phyloP scores from a whole-genome alignment of 2,797 vertebrate genomes.

The Phrynocephalus forsythii region DNA sequence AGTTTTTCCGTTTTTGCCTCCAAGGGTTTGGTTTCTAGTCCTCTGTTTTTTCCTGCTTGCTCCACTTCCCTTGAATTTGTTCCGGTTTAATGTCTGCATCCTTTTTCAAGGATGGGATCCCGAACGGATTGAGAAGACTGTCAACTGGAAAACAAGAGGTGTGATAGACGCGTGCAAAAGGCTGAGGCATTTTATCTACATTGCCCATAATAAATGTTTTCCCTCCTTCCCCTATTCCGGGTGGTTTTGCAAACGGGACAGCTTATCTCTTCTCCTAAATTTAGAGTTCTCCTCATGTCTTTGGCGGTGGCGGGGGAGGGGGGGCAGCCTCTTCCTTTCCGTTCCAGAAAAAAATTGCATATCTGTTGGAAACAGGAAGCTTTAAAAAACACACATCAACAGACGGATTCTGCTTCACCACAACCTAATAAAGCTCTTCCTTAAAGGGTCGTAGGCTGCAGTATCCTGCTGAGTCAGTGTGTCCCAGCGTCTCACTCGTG shows the following conservation, averaged over 20 bases:
- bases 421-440: constrained; percentile 65
- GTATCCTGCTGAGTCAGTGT: constrained; percentile 57
- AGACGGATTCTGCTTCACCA: constrained; percentile 51
- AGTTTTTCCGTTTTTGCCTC: no score
- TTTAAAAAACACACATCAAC: not conserved
- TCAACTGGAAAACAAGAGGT: no score
- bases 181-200: not conserved
- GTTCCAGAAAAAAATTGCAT: constrained; percentile 56
- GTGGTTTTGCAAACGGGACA: not conserved
- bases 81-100: no score
- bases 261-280: constrained; percentile 16
- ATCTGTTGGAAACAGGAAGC: constrained; percentile 75
- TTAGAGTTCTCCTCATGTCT: constrained; percentile 72
- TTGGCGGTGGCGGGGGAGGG: constrained; percentile 62
- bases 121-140: no score
- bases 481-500: no score
- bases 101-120: no score
- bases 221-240: no score
- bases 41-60: no score
- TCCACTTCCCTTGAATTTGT: no score
- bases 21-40: no score
- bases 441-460: constrained; percentile 67
- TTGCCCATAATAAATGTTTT: not conserved
- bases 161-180: no score
- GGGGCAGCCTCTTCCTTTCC: constrained; percentile 36